Base-by-base conservation (phyloP, 2,113 vertebrate species). In the Rhea pennata region DNA sequence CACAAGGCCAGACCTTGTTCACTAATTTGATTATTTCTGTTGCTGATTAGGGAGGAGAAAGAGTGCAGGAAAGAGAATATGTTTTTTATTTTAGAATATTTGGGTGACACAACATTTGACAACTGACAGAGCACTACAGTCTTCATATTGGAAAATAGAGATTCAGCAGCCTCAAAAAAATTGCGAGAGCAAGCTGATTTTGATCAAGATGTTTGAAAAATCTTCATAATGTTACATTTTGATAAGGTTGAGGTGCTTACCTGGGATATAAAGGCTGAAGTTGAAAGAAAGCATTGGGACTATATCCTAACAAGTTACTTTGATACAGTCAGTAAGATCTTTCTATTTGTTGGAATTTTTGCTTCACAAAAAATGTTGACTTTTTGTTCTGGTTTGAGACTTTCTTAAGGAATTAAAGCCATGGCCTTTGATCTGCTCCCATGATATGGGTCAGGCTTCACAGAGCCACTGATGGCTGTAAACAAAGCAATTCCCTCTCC, bases 131-230 rank as follows among this genome's bases (percentile, higher is more conserved):
- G n/a, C 59, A 39, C 26, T 85, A 14, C 21, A 77, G 36, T 42
- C 56, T 71, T 95, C 27, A 2, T 74, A 39, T 48, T 53, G 17
- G 46, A 89, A 95, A 95, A 70, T 0, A 79, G 73, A 81, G 44
- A 89, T 67, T 65, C 70, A 82, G 46, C 23, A 85, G 78, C 31
- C 89, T 88, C 44, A 31, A 24, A 66, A 92, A 64, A 31, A 4
- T 12, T 12, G 21, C 87, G 46, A 31, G 54, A 92, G 67, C 62
- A 72, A 67, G 58, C 39, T 93, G 87, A 74, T 94, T 92, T 93
- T 64, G 69, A 90, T 89, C 39, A 61, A 48, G 56, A 64, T 84
- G 39, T 86, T 93, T 93, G 75, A 73, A 92, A 97, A 95, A 87
- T 86, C 5, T 83, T 91, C 36, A 33, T 77, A 83, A 65, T 53